Base-by-base conservation (phyloP, 2,888 invertebrate genomes). In the Saturnia japonica region DNA sequence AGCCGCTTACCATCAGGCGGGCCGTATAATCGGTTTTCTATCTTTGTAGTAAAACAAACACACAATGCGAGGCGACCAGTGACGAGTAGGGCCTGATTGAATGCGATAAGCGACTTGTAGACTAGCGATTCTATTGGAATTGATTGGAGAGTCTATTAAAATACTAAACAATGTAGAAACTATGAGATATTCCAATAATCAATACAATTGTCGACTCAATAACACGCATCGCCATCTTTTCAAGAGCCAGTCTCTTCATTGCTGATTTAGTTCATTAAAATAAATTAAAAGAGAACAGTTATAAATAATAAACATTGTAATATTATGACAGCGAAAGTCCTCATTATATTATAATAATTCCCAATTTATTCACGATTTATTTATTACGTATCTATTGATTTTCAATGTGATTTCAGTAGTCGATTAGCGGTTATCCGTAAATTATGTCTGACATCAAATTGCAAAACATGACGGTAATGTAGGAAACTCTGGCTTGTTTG, bases 381-480 rank as follows among this genome's bases (percentile, higher is more conserved):
- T n/a, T n/a, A 66, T 42, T 42, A 51, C 16, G 42, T 28, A 70
- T 19, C 43, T n/a, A 47, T 22, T 68, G 42, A 67, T 54, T 51
- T 51, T 51, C n/a, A 51, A 51, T 16, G 8, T 51, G 51, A 47
- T 70, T 67, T 70, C 25, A 54, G 54, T 25, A 70, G 22, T 42
- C 70, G 42, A 67, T 70, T 70, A 70, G 70, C 67, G 54, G 42
- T 67, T 25, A 47, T n/a, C 25, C 51, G 70, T 51, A 70, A 66
- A 70, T 70, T 54, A 51, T 70, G 54, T 51, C 66, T n/a, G 43
- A 54, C 42, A n/a, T 22, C 8, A 40, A 69, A 62, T 69, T 54
- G 66, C 66, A 67, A 67, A 70, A 40, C 51, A 47, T 70, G 67
- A n/a, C 28, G 19, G 54, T 42, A 68, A 68, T n/a, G 40, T 57